Percentiles rank a stretch among this genome's conserved stretches.
These are phyloP conservation scores for Micromys minutus DNA, from an alignment of 2,113 vertebrate species.

Conservation along the genomic window DNA sequence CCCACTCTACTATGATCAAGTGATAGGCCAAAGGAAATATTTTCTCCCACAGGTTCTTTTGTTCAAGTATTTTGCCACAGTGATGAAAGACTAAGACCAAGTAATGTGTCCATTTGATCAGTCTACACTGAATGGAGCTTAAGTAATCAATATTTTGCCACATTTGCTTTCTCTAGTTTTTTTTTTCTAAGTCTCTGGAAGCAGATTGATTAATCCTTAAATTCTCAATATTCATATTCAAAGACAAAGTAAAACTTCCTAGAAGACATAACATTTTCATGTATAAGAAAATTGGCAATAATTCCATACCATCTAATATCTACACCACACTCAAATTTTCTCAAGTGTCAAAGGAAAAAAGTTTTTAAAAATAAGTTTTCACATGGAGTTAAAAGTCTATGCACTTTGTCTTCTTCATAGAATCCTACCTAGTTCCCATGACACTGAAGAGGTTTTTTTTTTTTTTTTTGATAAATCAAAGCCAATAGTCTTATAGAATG, in stretches of 20 bases:
- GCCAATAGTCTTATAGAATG: background rate
- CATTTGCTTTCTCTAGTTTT: conserved; percentile 19
- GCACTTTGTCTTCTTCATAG: background rate
- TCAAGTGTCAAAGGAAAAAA: background rate
- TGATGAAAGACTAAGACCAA: background rate
- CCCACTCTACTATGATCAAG: background rate
- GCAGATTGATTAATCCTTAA: conserved; percentile 2
- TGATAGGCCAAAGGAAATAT: background rate
- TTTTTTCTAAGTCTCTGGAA: background rate
- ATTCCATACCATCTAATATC: background rate
- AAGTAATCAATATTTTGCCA: background rate
- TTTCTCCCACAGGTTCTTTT: background rate
- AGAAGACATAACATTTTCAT: conserved; percentile 5
- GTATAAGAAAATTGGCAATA: background rate
- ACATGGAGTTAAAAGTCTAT: background rate
- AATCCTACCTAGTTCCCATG: background rate
- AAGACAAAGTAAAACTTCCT: background rate
- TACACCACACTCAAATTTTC: background rate
- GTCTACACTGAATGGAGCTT: background rate
- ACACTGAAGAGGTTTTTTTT: too few species aligned
- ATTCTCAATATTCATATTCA: background rate
- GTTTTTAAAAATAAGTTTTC: background rate
- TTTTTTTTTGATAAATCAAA: conserved; percentile 20
- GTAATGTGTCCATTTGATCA: background rate
- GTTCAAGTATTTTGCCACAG: background rate